These are phyloP conservation scores for Sialia sialis DNA, from an alignment of 2,113 vertebrate genomes.

Conservation along the genomic window DNA sequence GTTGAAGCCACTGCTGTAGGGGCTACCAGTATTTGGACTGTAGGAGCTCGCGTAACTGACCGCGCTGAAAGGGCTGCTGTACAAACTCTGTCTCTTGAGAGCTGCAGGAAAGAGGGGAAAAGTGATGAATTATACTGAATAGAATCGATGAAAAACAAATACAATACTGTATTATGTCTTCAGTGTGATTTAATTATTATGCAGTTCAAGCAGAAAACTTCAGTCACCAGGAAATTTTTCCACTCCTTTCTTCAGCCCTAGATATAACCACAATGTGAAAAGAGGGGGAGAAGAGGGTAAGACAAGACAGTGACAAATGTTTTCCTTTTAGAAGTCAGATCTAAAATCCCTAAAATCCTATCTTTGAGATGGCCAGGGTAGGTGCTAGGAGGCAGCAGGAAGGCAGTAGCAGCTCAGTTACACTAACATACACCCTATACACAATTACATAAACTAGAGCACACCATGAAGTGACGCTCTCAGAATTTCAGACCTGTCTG, in stretches of 20 bases:
- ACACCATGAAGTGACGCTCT: accelerated
- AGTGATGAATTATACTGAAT: background rate
- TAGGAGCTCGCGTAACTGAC: conserved; percentile 84
- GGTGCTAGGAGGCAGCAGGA: background rate
- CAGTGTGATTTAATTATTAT: background rate
- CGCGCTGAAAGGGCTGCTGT: conserved; percentile 85
- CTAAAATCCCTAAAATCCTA: too few species aligned
- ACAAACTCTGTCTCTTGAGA: conserved; percentile 90
- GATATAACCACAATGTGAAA: background rate
- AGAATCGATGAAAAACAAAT: background rate
- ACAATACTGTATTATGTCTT: background rate
- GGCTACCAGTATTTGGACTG: conserved; percentile 88
- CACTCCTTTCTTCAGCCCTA: background rate
- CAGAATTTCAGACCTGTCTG: background rate
- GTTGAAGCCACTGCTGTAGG: conserved; percentile 93
- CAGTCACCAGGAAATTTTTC: background rate
- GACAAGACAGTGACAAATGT: background rate
- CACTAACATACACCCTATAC: background rate
- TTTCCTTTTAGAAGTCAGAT: background rate
- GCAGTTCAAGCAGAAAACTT: background rate
- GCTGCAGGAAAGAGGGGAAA: conserved; percentile 66
- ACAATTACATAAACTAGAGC: background rate
- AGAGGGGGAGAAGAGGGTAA: background rate
- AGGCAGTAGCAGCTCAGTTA: background rate
- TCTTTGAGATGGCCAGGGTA: background rate